Conservation (phyloP, 2,797 vertebrate species). For the Chromobotia macracanthus region DNA sequence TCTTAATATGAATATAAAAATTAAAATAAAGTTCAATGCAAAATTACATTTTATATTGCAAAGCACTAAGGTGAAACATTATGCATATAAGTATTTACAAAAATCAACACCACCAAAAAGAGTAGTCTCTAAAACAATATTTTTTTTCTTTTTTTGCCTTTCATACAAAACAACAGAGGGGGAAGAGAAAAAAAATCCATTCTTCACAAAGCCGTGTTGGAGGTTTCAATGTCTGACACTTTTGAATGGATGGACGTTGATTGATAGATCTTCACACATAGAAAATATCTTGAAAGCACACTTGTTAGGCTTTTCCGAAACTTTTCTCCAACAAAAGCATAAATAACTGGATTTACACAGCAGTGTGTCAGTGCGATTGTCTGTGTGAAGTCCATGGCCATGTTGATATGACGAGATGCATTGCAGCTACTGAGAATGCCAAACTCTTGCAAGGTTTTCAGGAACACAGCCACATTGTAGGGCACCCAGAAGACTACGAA, state of each 20-base stretch:
- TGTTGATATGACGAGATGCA: constrained; percentile 58
- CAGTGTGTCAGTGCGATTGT: constrained; percentile 85
- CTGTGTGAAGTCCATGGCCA: constrained; percentile 72
- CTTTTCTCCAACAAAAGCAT: constrained; percentile 91
- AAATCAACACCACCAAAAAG: too few species aligned
- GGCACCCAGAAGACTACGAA: constrained; percentile 90
- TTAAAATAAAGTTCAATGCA: too few species aligned
- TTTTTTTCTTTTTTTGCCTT: too few species aligned
- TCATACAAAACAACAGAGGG: too few species aligned
- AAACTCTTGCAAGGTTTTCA: constrained; percentile 76
- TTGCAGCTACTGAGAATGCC: constrained; percentile 66
- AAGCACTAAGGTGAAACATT: too few species aligned
- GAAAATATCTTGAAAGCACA: constrained; percentile 60
- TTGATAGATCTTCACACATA: constrained; percentile 51
- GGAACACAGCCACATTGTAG: constrained; percentile 83
- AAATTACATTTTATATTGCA: too few species aligned
- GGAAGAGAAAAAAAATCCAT: neutral
- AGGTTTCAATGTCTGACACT: constrained; percentile 73
- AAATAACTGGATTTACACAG: constrained; percentile 90
- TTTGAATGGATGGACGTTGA: constrained; percentile 46
- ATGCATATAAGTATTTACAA: too few species aligned
- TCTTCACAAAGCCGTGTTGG: constrained; percentile 71
- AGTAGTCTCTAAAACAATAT: too few species aligned
- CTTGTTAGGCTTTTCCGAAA: constrained; percentile 83
- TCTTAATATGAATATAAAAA: too few species aligned